A percentile compares a stretch with the other conserved stretches of the same genome.
phyloP scores from a whole-genome alignment of 30 jellyfish, hydroid and myxozoan species.

The Pseudorhiza aurosa region DNA sequence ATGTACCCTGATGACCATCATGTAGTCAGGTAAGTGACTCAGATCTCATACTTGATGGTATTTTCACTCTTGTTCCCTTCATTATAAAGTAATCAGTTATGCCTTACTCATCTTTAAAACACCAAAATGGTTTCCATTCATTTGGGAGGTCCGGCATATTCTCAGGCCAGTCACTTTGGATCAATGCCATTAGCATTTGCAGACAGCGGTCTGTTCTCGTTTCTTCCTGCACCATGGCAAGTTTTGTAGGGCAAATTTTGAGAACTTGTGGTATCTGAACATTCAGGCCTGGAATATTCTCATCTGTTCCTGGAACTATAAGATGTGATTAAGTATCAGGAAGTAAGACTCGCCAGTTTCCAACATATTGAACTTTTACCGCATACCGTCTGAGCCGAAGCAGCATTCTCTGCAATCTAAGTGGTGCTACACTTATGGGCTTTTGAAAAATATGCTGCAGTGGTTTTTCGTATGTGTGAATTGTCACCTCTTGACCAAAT shows the following conservation, averaged over 20 bases:
- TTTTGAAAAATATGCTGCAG: neutral
- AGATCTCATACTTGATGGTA: conserved; percentile 27
- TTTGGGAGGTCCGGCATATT: conserved; percentile 27
- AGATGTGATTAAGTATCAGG: neutral
- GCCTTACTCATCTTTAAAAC: conserved; percentile 46
- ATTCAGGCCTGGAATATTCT: conserved; percentile 3
- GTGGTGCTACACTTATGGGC: conserved; percentile 1
- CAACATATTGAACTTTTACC: neutral
- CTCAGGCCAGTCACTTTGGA: conserved; percentile 60
- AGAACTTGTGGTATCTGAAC: conserved; percentile 7
- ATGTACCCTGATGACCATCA: conserved; percentile 58
- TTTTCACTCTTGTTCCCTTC: conserved; percentile 43
- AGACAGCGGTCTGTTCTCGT: conserved; percentile 32
- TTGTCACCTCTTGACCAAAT: neutral
- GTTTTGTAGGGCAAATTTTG: neutral
- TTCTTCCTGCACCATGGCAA: conserved; percentile 6
- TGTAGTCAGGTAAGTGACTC: conserved; percentile 38
- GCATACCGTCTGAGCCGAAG: conserved; percentile 11
- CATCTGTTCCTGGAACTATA: conserved; percentile 1
- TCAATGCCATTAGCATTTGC: conserved; percentile 1
- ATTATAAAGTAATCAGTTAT: conserved; percentile 18
- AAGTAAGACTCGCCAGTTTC: neutral
- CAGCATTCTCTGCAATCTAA: conserved; percentile 9
- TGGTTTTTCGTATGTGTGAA: neutral
- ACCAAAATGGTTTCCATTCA: conserved; percentile 12